Conservation (phyloP, 2,113 vertebrate species). For the Pollimyrus isidori region DNA sequence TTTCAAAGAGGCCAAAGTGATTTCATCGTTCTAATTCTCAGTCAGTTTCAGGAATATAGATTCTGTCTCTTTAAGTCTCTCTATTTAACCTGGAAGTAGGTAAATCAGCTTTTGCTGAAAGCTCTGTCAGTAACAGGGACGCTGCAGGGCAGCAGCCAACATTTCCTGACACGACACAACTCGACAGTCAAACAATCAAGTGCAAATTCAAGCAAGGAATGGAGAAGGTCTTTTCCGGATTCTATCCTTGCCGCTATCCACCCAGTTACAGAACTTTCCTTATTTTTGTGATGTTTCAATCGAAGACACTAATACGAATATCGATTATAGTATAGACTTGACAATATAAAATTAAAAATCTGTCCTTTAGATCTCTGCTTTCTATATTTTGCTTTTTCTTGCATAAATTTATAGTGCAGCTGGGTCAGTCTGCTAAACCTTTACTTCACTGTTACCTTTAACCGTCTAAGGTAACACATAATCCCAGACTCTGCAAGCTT, state of each 20-base stretch:
- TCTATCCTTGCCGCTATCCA: neutral
- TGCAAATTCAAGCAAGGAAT: neutral
- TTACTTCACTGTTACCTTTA: neutral
- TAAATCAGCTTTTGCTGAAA: neutral
- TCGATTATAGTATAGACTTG: neutral
- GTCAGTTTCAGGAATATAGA: neutral
- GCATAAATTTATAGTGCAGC: neutral
- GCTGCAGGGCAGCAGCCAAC: neutral
- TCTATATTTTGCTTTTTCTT: neutral
- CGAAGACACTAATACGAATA: neutral
- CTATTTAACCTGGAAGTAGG: neutral
- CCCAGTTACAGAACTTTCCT: neutral
- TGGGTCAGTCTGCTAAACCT: neutral
- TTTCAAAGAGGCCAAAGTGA: neutral
- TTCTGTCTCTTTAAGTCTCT: neutral
- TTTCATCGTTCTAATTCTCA: neutral
- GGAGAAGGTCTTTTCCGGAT: neutral
- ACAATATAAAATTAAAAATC: neutral
- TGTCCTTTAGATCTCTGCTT: neutral
- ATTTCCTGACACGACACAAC: neutral
- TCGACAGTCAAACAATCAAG: neutral
- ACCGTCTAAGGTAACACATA: neutral
- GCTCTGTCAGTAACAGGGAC: neutral
- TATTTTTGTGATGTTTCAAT: neutral
- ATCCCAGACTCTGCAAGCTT: neutral